A percentile compares a stretch with the other conserved stretches of the same genome.
Evolutionary conservation across 2,113 vertebrate genomes (phyloP).

Genomic region (Solea senegalensis): DNA sequence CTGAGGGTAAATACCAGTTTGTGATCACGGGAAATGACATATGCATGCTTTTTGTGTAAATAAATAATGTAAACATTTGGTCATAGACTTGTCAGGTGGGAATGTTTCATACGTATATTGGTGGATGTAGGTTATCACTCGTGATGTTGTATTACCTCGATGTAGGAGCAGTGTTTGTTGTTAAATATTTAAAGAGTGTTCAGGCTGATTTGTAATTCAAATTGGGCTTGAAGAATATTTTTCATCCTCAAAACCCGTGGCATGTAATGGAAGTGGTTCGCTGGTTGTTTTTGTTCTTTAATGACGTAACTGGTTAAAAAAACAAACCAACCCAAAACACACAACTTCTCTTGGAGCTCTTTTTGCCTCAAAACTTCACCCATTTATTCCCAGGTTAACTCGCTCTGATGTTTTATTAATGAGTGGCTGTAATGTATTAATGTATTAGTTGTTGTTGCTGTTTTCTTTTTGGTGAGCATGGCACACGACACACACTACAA

Average conservation of each 20-base stretch:
- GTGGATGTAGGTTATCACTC: no score
- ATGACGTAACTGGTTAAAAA: conserved; percentile 33
- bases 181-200: conserved; percentile 55
- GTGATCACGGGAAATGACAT: no score
- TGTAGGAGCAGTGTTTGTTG: conserved; percentile 18
- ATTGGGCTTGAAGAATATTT: conserved; percentile 56
- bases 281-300: conserved; percentile 13
- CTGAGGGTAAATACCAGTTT: no score
- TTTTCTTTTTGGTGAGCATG: not conserved
- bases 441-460: conserved; percentile 11
- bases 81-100: no score
- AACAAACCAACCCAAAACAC: conserved; percentile 9
- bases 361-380: conserved; percentile 26
- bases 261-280: conserved; percentile 22
- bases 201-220: conserved; percentile 69
- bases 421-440: conserved; percentile 18
- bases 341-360: conserved; percentile 26
- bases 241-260: conserved; percentile 4
- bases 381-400: conserved; percentile 46
- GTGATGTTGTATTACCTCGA: not conserved
- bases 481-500: conserved; percentile 21
- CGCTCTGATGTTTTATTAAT: conserved; percentile 69
- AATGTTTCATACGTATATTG: no score
- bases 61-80: no score
- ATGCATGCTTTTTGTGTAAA: no score